These are phyloP conservation scores for Diadema setosum DNA, from an alignment of 35 echinoderm and acorn worm genomes.

Conservation along the genomic window DNA sequence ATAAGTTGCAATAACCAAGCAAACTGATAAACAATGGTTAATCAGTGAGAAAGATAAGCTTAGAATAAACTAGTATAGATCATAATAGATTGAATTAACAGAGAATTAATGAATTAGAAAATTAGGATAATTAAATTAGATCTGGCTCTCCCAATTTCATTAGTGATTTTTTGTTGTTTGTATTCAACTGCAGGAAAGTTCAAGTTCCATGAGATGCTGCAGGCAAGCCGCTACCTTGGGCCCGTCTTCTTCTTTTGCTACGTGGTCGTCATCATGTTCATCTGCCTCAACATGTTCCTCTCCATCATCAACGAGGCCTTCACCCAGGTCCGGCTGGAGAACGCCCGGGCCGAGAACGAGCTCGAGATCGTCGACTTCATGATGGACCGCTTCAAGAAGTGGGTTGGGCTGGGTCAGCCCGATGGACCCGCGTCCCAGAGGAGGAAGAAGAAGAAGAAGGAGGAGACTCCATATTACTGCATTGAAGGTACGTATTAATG, in stretches of 20 bases:
- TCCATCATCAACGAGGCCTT: conserved; percentile 94
- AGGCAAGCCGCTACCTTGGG: conserved; percentile 47
- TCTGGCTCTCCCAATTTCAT: too few species aligned
- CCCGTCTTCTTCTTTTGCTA: conserved; percentile 92
- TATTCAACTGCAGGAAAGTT: conserved; percentile 72
- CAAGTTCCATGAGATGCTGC: conserved; percentile 69
- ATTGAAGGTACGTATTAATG: conserved; percentile 79
- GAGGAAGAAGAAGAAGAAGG: conserved; percentile 16
- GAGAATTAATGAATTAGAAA: too few species aligned
- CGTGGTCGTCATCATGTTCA: conserved; percentile 85
- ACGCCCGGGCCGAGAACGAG: conserved; percentile 58
- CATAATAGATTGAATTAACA: background rate
- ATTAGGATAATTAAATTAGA: too few species aligned
- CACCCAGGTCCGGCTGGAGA: conserved; percentile 40
- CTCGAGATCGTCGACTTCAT: conserved; percentile 98
- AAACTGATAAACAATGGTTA: too few species aligned
- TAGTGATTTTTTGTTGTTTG: too few species aligned
- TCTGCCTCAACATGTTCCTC: conserved; percentile 97
- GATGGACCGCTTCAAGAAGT: conserved; percentile 83
- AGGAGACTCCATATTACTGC: conserved; percentile 49
- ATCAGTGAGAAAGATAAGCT: too few species aligned
- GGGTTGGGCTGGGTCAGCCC: conserved; percentile 46
- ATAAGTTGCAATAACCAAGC: too few species aligned
- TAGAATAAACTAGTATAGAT: background rate
- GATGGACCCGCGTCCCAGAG: conserved; percentile 25